Conservation (phyloP, 2,797 vertebrate genomes). For the Phoxinus dragarum region DNA sequence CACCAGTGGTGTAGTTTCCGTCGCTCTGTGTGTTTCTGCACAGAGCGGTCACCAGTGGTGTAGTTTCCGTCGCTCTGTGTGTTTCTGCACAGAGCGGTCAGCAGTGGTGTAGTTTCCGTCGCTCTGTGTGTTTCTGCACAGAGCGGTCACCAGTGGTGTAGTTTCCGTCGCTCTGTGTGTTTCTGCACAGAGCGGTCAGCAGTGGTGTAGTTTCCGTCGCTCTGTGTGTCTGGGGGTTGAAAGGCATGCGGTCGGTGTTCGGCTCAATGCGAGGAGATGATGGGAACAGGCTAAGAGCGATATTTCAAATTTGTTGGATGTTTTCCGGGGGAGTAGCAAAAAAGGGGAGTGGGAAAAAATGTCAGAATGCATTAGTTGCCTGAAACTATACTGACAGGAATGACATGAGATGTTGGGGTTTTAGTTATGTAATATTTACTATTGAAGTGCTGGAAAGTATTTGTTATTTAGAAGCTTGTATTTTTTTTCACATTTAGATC, state of each 20-base stretch:
- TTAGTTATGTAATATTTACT: not conserved
- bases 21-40: not conserved
- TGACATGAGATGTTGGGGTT: not conserved
- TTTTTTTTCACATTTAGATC: not conserved
- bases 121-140: not conserved
- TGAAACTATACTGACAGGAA: not conserved
- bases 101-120: not conserved
- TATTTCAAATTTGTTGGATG: conserved; percentile 9
- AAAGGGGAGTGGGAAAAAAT: conserved; percentile 8
- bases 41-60: not conserved
- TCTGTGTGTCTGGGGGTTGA: not conserved
- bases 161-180: not conserved
- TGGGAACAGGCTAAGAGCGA: conserved; percentile 17
- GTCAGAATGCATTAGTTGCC: conserved; percentile 25
- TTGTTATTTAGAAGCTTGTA: not conserved
- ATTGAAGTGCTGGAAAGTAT: not conserved
- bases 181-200: not conserved
- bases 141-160: not conserved
- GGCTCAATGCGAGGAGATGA: not conserved
- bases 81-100: not conserved
- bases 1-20: not conserved
- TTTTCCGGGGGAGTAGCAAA: not conserved
- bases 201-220: not conserved
- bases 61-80: not conserved
- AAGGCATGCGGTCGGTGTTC: conserved; percentile 20